Evolutionary conservation across 2,113 vertebrate genomes (phyloP), one percentile per base, ranked within the genome.

Genomic region (Solenodon paradoxus): DNA sequence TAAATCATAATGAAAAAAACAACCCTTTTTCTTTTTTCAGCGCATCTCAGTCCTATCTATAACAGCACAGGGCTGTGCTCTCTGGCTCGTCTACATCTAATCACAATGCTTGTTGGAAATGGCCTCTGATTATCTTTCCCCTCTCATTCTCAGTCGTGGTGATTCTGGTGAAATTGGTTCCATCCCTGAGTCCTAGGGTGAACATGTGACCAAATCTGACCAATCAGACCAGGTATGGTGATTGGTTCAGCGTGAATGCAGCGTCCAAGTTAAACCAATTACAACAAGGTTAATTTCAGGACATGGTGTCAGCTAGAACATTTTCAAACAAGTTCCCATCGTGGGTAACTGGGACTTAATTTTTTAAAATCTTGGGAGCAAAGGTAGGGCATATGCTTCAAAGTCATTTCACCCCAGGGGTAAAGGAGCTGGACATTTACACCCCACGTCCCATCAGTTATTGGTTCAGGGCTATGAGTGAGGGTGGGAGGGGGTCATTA

Each of bases 1-100:
- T 97, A 96, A 90, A 96, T 94, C 91, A 82, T 66, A 90, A 96
- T 96, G 38, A 90, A 96, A 96, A 97, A 74, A 96, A 69, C 61
- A 86, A 51, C 7, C 5, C 7, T 88, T 20, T 66, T 90, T 95
- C 82, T 45, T 42, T 83, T 82, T 82, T 92, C 53, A 40, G 61
- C 42, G 20, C 77, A 3, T 80, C 72, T 51, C 63, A 79, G 10
- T 72, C 3, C 82, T 71, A 20, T 64, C 75, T 79, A 0, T 75
- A 47, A 63, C 53, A 17, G 69, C 84, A 40, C 59, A 59, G 3
- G 68, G 87, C 45, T 92, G 51, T 74, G 95, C 74, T 92, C 78
- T 92, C 78, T 75, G n/a, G 32, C 68, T 66, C 9, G 61, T 89
- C 72, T 53, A 72, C 7, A 75, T 35, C 83, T 90, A 51, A 77